Conservation (phyloP, 1,140 invertebrate species). For the Drosophila virilis region DNA sequence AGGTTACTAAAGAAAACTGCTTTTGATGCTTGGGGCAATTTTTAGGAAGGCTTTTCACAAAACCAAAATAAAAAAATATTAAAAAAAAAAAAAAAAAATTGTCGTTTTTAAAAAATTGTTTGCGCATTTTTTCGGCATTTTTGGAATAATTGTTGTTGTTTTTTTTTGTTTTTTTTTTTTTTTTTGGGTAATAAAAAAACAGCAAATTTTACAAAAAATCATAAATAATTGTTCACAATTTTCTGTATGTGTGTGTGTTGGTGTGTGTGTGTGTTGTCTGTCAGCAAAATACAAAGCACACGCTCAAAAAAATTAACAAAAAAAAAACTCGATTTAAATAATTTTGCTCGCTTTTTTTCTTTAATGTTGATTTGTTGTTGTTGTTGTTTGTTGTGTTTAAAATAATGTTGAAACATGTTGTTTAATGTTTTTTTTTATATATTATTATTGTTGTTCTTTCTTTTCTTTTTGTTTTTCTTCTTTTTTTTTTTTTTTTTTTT, state of each 20-base stretch:
- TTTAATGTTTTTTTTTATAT: conserved; percentile 52
- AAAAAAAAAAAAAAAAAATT: conserved; percentile 10
- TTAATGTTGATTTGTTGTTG: conserved; percentile 34
- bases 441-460: conserved; percentile 58
- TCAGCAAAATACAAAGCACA: conserved; percentile 42
- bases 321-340: not conserved
- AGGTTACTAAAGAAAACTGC: conserved; percentile 26
- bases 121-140: conserved; percentile 35
- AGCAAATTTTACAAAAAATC: conserved; percentile 23
- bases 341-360: not conserved
- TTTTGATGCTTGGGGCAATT: conserved; percentile 1
- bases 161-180: conserved; percentile 11
- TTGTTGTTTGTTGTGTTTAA: conserved; percentile 29
- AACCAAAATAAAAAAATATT: not conserved
- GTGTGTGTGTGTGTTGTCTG: conserved; percentile 16
- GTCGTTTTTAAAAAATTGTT: conserved; percentile 16
- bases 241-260: not conserved
- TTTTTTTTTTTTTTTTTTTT: conserved; percentile 41
- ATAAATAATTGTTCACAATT: not conserved
- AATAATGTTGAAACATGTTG: conserved; percentile 49
- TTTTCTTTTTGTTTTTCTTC: conserved; percentile 39
- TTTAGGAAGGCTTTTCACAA: conserved; percentile 1
- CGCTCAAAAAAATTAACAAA: conserved; percentile 21
- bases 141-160: not conserved
- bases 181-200: conserved; percentile 7